Evolutionary conservation across 2,797 vertebrate species (phyloP).

Genomic region (Sparidentex hasta): DNA sequence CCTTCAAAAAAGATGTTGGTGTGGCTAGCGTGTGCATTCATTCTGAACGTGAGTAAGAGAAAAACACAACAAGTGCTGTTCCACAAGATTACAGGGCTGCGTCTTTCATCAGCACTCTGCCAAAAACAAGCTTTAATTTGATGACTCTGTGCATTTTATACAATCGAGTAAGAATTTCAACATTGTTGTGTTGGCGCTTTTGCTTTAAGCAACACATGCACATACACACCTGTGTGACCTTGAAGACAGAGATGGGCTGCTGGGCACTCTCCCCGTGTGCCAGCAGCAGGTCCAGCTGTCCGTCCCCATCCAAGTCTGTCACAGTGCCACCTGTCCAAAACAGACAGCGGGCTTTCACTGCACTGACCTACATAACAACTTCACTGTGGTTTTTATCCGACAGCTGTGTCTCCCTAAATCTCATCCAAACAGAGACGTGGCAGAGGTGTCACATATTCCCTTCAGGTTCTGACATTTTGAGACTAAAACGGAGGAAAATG

Average conservation of each 20-base stretch:
- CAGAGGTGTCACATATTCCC: not conserved
- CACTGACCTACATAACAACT: not conserved
- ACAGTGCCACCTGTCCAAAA: conserved; percentile 88
- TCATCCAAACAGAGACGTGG: conserved; percentile 3
- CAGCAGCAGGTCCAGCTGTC: conserved; percentile 93
- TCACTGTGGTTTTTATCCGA: conserved; percentile 1
- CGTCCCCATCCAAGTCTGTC: conserved; percentile 93
- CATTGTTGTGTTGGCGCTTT: not conserved
- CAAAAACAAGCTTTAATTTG: no score
- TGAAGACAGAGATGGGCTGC: conserved; percentile 94
- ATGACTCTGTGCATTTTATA: no score
- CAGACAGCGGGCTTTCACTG: conserved; percentile 27
- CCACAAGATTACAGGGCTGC: no score
- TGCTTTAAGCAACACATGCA: not conserved
- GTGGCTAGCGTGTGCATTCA: no score
- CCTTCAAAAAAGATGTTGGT: no score
- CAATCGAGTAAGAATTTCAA: not conserved
- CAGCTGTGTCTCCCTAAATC: conserved; percentile 19
- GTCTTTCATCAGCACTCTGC: no score
- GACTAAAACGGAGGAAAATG: not conserved
- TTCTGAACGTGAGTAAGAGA: no score
- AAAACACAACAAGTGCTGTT: no score
- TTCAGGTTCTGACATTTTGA: not conserved
- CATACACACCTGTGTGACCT: conserved; percentile 84
- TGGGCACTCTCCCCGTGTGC: conserved; percentile 93